phyloP scores from a whole-genome alignment of 2,797 vertebrate genomes.

The Gephyroberyx darwinii region DNA sequence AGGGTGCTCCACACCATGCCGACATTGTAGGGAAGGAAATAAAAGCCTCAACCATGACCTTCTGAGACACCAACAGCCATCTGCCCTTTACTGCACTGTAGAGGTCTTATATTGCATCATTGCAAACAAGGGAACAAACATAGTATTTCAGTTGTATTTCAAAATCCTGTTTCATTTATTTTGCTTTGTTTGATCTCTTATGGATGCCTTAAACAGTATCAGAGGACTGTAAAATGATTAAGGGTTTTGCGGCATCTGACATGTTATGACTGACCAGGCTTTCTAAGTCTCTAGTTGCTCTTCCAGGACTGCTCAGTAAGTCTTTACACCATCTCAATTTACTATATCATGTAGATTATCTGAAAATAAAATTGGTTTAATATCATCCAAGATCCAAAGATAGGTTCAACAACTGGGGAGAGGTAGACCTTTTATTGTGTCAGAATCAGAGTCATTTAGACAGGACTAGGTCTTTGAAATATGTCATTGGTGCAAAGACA shows the following conservation, averaged over 20 bases:
- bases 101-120: conserved; percentile 44
- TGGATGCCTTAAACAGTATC: background rate
- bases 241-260: no score
- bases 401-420: no score
- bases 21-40: conserved; percentile 55
- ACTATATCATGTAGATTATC: no score
- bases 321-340: no score
- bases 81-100: conserved; percentile 60
- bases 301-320: no score
- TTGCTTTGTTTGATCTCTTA: background rate
- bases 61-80: conserved; percentile 63
- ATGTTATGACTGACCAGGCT: no score
- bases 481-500: no score
- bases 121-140: background rate
- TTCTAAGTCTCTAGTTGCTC: no score
- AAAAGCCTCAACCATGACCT: conserved; percentile 67
- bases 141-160: background rate
- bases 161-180: background rate
- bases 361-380: background rate
- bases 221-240: background rate
- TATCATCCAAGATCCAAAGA: background rate
- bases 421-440: background rate
- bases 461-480: background rate
- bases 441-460: background rate
- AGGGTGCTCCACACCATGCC: conserved; percentile 48